Base-by-base conservation (phyloP, 2,113 vertebrate genomes). In the Cariama cristata region DNA sequence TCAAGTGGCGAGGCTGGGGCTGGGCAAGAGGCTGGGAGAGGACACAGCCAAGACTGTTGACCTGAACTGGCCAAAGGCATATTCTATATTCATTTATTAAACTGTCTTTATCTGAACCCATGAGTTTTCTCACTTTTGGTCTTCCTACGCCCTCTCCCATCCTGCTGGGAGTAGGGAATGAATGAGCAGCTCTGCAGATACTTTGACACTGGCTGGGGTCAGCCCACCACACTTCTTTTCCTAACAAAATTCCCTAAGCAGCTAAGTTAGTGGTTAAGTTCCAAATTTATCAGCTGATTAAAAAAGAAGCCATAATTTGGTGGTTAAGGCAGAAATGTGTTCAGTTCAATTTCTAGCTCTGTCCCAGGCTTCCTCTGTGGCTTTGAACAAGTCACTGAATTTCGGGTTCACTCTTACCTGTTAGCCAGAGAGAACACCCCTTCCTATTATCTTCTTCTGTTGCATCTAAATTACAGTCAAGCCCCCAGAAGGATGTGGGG, bases 161-260 rank as follows among this genome's bases (percentile, higher is more conserved):
- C 24, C 68, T 4, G 1, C 33, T 45, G 27, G n/a, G 44, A 59
- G 56, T 2, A 1, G 28, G 32, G 11, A 85, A 19, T 12, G 42
- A 71, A 6, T 0, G 6, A 79, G 53, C 7, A 71, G 56, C 83
- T 40, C 45, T 35, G 50, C 0, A 0, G 26, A n/a, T 49, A 12
- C 12, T 38, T 71, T 2, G 1, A 27, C 1, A 2, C 74, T 69
- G n/a, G 35, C 26, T 6, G 1, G 20, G 52, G 19, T 35, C 74
- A 74, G 69, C 33, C 40, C 50, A 64, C 20, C 21, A 38, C 16
- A 6, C 5, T 23, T 38, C 8, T 32, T 67, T 69, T 55, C 35
- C 49, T 52, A 47, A 38, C 7, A 55, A 63, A 86, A 38, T 32
- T 72, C 49, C 72, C 44, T 19, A 4, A 67, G 28, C 2, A 0